Base-by-base conservation (phyloP, 2,797 vertebrate species). In the Triplophysa yarkandensis region DNA sequence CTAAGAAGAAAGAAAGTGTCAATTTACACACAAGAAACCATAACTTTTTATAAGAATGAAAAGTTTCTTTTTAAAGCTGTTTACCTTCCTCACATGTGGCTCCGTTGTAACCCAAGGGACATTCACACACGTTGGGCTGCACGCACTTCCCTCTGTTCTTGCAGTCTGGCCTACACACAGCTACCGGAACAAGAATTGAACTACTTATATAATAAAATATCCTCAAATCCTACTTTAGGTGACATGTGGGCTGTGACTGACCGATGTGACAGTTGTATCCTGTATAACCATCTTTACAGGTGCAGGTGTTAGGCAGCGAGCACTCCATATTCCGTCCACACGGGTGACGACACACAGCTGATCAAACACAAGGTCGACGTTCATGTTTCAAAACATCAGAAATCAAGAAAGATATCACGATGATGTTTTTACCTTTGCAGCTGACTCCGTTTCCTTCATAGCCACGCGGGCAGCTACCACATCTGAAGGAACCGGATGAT, bases 241-340 rank as follows among this genome's bases (percentile, higher is more conserved):
- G 9, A 16, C 50, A 74, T 30, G 41, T 1, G 11, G 41, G 27
- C 16, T 34, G 28, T 14, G 44, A 71, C 93, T 91, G 83, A 97
- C 95, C 94, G 0, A 91, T 88, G 65, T 93, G 94, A 78, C 95
- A 98, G 86, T 83, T 91, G 85, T 93, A 93, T 32, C 95, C 94
- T 3, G 88, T 88, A 79, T 94, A 98, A 68, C 95, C 95, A 44
- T 91, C 83, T 83, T 89, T 95, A 85, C 95, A 98, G 79, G 89
- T 92, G 84, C 96, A 98, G 76, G 91, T 89, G 85, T 95, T 94
- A 58, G 94, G 95, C 36, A 90, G 90, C 30, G 91, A 86, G 80
- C 94, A 97, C 70, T 94, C 91, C 92, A 93, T 95, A 80, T 93
- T 95, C 87, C 81, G 91, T 62, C 94, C 93, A 82, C 95, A 97